Base-by-base conservation (phyloP, 1,140 invertebrate genomes). In the Listronotus bonariensis region DNA sequence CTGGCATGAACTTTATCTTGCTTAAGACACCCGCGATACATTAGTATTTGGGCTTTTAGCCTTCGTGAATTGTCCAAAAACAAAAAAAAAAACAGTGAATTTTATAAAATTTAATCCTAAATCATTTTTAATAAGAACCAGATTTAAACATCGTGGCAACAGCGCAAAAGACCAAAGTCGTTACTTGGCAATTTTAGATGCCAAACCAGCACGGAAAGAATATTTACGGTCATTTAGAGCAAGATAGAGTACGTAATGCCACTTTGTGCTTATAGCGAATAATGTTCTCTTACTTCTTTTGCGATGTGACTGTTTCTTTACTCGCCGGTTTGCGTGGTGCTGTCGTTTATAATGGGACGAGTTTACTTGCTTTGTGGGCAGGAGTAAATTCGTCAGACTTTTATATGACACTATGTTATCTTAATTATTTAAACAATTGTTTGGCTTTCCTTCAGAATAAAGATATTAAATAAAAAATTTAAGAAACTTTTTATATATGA, bases 231-330 rank as follows among this genome's bases (percentile, higher is more conserved):
- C 45, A 38, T 49, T 59, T 59, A 49, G 34, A 59, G 46, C 18
- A 49, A 59, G 57, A 59, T 49, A 46, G 57, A 59, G 57, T 59
- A 49, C 26, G 57, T 59, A 49, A 59, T 46, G 46, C 32, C 31
- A 49, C n/a, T 59, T 59, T 36, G 45, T 46, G 32, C 46, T 59
- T 46, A 49, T 49, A 40, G 42, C 45, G 43, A 57, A 57, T 57
- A 46, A 46, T 57, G 41, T 46, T 45, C 55, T 57, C 31, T 49
- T 26, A 26, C 20, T 26, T 26, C 20, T 17, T 57, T 45, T 41
- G 32, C 55, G 57, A 49, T 59, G 45, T 17, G 42, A 18, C 46
- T 42, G 20, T 46, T 49, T 15, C 45, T 46, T 26, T 26, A 26
- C 32, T 36, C 17, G 34, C 52, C 11, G 11, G 54, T 26, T 31